These are phyloP conservation scores for Stylophora pistillata DNA, from an alignment of 64 coral and sea anemone genomes.

Conservation along the genomic window DNA sequence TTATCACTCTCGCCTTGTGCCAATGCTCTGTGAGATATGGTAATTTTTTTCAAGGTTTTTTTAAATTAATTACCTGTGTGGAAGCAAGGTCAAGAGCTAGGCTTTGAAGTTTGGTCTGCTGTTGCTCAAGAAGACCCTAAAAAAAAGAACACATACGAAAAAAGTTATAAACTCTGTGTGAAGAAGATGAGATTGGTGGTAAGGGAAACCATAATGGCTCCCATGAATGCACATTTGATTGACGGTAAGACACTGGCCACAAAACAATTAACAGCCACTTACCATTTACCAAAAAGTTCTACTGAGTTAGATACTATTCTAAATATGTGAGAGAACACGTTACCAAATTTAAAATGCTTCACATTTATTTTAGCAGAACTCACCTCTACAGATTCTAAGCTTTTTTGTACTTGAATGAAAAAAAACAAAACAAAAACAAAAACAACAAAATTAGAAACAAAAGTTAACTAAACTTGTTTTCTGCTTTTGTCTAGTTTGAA, in stretches of 20 bases:
- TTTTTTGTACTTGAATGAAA: conserved; percentile 64
- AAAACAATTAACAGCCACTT: not conserved
- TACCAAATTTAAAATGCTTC: not conserved
- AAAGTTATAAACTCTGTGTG: not conserved
- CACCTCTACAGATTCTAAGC: conserved; percentile 81
- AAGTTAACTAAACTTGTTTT: no score
- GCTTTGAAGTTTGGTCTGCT: conserved; percentile 73
- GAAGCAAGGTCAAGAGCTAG: conserved; percentile 70
- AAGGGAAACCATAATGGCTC: no score
- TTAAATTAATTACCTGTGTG: conserved; percentile 66
- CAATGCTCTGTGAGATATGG: no score
- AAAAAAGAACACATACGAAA: not conserved
- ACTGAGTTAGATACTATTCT: no score
- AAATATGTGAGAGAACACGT: no score
- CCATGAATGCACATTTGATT: no score
- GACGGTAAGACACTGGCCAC: not conserved
- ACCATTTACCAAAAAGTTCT: not conserved
- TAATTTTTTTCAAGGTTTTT: no score
- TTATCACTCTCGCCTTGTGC: no score
- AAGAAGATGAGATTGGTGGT: no score
- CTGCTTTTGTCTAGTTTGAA: no score
- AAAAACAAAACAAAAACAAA: conserved; percentile 1
- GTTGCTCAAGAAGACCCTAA: conserved; percentile 70
- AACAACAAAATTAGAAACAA: not conserved
- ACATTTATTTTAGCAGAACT: not conserved